A percentile compares a stretch with the other conserved stretches of the same genome.
These are phyloP conservation scores for Calliopum simillimum DNA, from an alignment of 2,888 invertebrate genomes.

Conservation along the genomic window DNA sequence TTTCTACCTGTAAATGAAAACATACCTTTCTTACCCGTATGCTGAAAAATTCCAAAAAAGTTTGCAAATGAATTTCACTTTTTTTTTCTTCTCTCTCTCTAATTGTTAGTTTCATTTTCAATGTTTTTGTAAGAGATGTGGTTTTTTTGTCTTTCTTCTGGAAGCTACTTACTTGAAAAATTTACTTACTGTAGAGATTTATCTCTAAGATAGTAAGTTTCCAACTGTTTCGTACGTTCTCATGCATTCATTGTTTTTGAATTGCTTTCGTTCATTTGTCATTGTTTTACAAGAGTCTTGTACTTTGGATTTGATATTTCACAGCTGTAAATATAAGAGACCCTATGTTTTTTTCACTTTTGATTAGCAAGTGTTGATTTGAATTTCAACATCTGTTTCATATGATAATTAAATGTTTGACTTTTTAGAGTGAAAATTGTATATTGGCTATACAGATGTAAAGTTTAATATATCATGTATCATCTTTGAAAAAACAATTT, in stretches of 20 bases:
- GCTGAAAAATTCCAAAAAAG: constrained; percentile 15
- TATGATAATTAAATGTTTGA: not conserved
- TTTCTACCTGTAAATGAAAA: constrained; percentile 8
- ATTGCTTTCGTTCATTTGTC: not conserved
- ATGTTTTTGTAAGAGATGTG: not conserved
- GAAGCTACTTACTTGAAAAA: not conserved
- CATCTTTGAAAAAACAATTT: no score
- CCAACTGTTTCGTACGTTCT: constrained; percentile 1
- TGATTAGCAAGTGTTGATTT: no score
- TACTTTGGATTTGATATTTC: constrained; percentile 3
- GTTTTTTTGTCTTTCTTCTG: constrained; percentile 7
- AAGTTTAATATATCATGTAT: not conserved
- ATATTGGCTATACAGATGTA: not conserved
- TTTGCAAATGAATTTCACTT: constrained; percentile 37
- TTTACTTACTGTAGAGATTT: not conserved
- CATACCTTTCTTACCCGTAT: not conserved
- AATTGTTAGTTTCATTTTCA: constrained; percentile 12
- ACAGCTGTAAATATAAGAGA: not conserved
- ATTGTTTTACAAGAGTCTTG: constrained; percentile 4
- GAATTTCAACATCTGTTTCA: not conserved
- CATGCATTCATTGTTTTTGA: constrained; percentile 30
- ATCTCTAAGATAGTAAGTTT: not conserved
- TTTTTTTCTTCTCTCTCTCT: constrained; percentile 17
- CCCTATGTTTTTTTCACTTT: no score
- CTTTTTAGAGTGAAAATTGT: not conserved